A percentile compares a stretch with the other conserved stretches of the same genome.
Conservation (phyloP, 2,797 vertebrate genomes). For the Leucoraja ocellata region DNA sequence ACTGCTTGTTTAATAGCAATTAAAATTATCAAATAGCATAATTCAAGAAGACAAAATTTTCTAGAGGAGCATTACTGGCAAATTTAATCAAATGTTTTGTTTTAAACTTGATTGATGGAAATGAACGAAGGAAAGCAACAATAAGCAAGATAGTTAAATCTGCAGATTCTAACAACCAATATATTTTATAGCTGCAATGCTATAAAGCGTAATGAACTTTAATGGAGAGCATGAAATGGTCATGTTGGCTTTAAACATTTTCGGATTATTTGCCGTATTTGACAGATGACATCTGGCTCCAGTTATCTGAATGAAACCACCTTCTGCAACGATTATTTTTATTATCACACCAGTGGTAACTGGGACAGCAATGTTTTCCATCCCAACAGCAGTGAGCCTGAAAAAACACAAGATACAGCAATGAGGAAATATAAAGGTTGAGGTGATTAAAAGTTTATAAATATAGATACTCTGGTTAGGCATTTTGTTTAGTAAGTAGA, state of each 20-base stretch:
- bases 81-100: not conserved
- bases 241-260: not conserved
- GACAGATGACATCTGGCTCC: not conserved
- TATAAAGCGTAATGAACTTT: too few species aligned
- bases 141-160: not conserved
- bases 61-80: not conserved
- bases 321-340: too few species aligned
- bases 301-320: not conserved
- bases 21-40: not conserved
- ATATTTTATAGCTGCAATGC: not conserved
- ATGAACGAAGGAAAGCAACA: not conserved
- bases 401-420: not conserved
- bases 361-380: not conserved
- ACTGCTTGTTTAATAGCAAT: not conserved
- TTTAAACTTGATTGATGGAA: not conserved
- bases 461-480: not conserved
- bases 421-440: not conserved
- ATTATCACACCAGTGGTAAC: not conserved
- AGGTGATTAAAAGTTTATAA: not conserved
- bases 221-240: too few species aligned
- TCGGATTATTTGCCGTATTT: not conserved
- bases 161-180: not conserved
- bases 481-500: not conserved
- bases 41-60: not conserved
- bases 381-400: conserved; percentile 23